These are phyloP conservation scores for Liolophura sinensis DNA, from an alignment of 1,140 invertebrate species.

Conservation along the genomic window DNA sequence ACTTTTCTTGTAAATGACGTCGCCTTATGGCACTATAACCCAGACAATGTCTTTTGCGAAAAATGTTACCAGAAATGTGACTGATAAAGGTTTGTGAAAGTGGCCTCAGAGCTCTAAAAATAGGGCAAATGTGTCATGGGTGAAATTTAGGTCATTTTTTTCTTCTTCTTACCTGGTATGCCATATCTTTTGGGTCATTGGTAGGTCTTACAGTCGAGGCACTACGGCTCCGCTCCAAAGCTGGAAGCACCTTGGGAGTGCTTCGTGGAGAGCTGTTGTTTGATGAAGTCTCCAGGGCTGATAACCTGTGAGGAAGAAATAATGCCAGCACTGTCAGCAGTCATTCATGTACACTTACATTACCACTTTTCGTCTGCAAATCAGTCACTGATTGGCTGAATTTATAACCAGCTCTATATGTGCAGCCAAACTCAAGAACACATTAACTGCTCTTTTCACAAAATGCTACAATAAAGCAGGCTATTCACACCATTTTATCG, in stretches of 20 bases:
- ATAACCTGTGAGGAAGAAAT: conserved; percentile 16
- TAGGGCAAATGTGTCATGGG: neutral
- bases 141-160: neutral
- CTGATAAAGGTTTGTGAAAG: neutral
- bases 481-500: too few species aligned
- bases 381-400: too few species aligned
- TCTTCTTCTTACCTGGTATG: conserved; percentile 21
- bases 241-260: conserved; percentile 1
- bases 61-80: too few species aligned
- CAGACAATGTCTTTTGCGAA: too few species aligned
- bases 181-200: conserved; percentile 34
- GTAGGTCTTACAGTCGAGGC: conserved; percentile 13
- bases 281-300: conserved; percentile 4
- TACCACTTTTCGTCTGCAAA: neutral
- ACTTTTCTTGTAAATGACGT: too few species aligned
- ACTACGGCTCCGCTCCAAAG: conserved; percentile 11
- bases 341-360: neutral
- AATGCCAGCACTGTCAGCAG: neutral
- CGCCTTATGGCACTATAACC: too few species aligned
- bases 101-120: neutral
- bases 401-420: too few species aligned
- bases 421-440: too few species aligned
- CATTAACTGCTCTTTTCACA: too few species aligned
- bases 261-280: conserved; percentile 2
- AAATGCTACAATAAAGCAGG: too few species aligned